Conservation (phyloP, 2,113 vertebrate species). For the Notechis scutatus region DNA sequence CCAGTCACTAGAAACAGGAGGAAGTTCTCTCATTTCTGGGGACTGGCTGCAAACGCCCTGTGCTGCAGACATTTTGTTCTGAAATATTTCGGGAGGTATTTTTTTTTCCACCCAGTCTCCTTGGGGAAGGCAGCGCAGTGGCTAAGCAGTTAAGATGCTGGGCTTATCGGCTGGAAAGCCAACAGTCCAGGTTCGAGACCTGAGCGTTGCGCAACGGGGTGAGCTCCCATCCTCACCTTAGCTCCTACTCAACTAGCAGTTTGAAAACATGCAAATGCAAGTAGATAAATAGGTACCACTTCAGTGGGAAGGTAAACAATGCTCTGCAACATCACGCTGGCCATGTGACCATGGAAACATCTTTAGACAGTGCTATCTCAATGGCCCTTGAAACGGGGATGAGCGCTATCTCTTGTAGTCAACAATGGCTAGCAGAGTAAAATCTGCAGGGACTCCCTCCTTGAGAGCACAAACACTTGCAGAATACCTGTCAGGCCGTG, state of each 20-base stretch:
- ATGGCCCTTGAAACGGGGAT: not conserved
- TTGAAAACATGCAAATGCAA: not conserved
- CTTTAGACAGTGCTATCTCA: not conserved
- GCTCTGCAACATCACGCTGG: not conserved
- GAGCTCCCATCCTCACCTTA: too few species aligned
- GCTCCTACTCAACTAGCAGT: too few species aligned
- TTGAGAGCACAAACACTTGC: not conserved
- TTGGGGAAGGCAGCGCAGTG: not conserved
- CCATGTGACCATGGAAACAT: not conserved
- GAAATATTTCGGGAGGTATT: not conserved
- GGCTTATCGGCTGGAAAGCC: not conserved
- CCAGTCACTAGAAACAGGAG: not conserved
- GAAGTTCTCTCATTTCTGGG: not conserved
- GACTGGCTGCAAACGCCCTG: not conserved
- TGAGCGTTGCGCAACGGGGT: rapidly evolving
- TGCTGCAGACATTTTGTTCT: not conserved
- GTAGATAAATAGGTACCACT: not conserved
- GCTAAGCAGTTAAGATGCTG: not conserved
- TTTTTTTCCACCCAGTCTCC: not conserved
- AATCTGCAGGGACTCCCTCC: not conserved
- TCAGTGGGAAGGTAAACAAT: not conserved
- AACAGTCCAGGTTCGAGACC: not conserved
- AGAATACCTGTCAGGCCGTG: too few species aligned
- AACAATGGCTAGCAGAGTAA: not conserved
- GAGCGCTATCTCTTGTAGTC: not conserved